Conservation (phyloP, 2,888 invertebrate species). For the Callosobruchus maculatus region DNA sequence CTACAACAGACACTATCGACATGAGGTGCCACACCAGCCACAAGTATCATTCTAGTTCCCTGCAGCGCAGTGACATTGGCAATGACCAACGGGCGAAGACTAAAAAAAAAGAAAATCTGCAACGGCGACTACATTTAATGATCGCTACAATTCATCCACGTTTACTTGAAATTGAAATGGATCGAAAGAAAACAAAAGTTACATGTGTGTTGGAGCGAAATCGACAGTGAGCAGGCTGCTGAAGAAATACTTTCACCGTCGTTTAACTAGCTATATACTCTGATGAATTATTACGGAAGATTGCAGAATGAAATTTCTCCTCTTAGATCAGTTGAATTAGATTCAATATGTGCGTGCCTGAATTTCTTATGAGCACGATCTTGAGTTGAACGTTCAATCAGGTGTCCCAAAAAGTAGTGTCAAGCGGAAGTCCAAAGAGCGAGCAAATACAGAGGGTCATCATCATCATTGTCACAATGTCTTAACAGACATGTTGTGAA, state of each 20-base stretch:
- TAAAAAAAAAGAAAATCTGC: neutral
- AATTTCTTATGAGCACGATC: too few species aligned
- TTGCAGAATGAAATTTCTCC: neutral
- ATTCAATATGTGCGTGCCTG: neutral
- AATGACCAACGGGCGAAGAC: neutral
- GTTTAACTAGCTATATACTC: neutral
- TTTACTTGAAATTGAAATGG: neutral
- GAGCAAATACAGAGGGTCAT: too few species aligned
- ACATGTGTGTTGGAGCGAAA: neutral
- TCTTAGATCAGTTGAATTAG: neutral
- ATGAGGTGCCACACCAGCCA: neutral
- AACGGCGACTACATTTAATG: neutral
- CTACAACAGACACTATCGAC: neutral
- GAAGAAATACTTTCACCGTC: neutral
- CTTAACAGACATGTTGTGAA: too few species aligned
- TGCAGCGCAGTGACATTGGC: neutral
- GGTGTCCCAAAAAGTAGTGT: too few species aligned
- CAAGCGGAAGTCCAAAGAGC: too few species aligned
- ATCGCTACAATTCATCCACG: neutral
- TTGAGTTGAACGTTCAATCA: too few species aligned
- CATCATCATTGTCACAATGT: too few species aligned
- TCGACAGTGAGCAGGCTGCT: neutral
- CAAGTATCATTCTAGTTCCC: neutral
- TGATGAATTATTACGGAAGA: neutral
- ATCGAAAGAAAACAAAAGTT: neutral